Evolutionary conservation across 2,888 invertebrate genomes (phyloP).

Genomic region (Patella depressa): DNA sequence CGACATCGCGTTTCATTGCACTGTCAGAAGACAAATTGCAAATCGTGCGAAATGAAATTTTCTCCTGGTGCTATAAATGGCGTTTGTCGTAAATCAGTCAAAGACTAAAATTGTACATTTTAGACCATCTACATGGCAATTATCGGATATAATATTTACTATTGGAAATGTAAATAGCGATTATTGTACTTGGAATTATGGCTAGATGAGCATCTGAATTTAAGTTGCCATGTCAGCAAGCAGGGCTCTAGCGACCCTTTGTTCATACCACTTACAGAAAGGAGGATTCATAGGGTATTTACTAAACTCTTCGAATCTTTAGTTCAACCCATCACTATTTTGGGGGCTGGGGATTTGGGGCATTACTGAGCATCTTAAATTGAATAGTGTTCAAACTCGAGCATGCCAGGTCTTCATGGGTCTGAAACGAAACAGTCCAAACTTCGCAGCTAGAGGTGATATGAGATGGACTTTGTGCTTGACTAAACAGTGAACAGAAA

Average conservation of each 20-base stretch:
- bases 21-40: too few relatives aligned
- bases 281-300: not conserved
- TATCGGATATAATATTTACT: not conserved
- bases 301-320: not conserved
- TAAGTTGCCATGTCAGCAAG: not conserved
- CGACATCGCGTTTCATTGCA: too few relatives aligned
- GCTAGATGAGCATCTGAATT: conserved; percentile 3
- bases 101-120: not conserved
- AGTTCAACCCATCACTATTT: not conserved
- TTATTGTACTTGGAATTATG: not conserved
- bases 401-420: not conserved
- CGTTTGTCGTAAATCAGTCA: not conserved
- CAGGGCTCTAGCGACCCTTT: not conserved
- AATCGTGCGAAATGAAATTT: too few relatives aligned
- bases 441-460: not conserved
- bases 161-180: not conserved
- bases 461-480: not conserved
- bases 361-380: not conserved
- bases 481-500: not conserved
- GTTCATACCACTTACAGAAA: too few relatives aligned
- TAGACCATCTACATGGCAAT: not conserved
- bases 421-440: not conserved
- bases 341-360: not conserved
- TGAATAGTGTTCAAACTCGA: not conserved
- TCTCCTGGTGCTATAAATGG: too few relatives aligned